Evolutionary conservation across 2,797 vertebrate genomes (phyloP), one percentile per base, ranked within the genome.

Genomic region (Halcyon badia): DNA sequence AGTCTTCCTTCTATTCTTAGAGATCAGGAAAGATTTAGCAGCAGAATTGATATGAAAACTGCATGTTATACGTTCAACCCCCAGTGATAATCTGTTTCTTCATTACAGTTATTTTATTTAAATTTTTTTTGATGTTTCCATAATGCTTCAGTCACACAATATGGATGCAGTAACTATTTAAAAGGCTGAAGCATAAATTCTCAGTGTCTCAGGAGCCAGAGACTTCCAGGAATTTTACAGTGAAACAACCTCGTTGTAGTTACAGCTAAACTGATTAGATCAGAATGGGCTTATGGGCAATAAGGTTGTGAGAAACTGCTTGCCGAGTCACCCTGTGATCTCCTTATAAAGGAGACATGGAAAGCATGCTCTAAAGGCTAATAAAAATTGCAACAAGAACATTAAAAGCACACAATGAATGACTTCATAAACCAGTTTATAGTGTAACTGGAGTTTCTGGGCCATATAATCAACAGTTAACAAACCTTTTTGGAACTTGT

Each of bases 381-480:
- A 76, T 84, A 86, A 92, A 89, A 88, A 71, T 51, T 81, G 16
- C 42, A 82, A 6, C 1, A 5, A 86, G 72, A 72, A 58, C n/a
- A 18, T 81, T 92, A 30, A 25, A 86, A 88, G 16, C 58, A 48
- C 39, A 62, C 42, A 91, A 92, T 49, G 39, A 93, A 90, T 76
- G 31, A 69, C 76, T 93, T 91, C 66, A 72, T 88, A 86, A 93
- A 72, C n/a, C 86, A 48, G 35, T 90, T 87, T 88, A 72, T 44
- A 83, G 51, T 0, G 0, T 76, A 83, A 66, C 54, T 81, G 39
- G 58, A 94, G 46, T 86, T 81, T 95, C 58, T 48, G 46, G 85
- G 58, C 54, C 62, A 49, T 81, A 91, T 82, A 90, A 84, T 90
- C 72, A 88, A 62, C 54, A 37, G 16, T 81, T 79, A 87, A 46